Base-by-base conservation (phyloP, 2,113 vertebrate species). In the Dromas ardeola region DNA sequence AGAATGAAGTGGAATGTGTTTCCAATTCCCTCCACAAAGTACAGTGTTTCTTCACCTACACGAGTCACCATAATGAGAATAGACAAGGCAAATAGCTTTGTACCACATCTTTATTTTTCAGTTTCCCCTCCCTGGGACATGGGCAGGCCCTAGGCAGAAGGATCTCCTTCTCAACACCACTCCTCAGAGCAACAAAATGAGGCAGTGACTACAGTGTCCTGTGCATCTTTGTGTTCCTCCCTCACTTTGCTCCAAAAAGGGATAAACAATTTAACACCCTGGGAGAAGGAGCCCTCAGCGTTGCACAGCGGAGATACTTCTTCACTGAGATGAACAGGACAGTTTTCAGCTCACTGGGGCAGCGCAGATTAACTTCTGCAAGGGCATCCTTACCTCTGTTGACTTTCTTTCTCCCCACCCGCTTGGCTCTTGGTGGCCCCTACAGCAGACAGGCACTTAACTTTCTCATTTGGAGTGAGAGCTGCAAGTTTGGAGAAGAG, bases 201-300 rank as follows among this genome's bases (percentile, higher is more conserved):
- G 40, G 25, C 47, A 52, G 17, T 14, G 34, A 16, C 17, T 22
- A 32, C 26, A 49, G 15, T 16, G 6, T 25, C 32, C 21, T 29
- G 9, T 52, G 29, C 6, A 11, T 36, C 17, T 74, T 74, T 79
- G 16, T 29, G 43, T 10, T 4, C 34, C 38, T 79, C 12, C 36
- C 7, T 77, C 22, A 9, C n/a, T 63, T 91, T 66, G 21, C 13
- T 88, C 13, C 34, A 38, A 26, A 58, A 86, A 38, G 7, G 26
- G 6, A 36, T 20, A 52, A 47, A 25, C 0, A 0, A n/a, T 3
- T 43, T 34, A 52, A 52, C 6, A 36, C 6, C 6, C 6, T 47
- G 23, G 5, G 10, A 59, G 47, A 42, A 74, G 18, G 8, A 59
- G 43, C 11, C 25, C 30, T 65, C 42, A 30, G 42, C 19, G 17